Conservation (phyloP, 1,140 invertebrate species). For the Thaumatotibia leucotreta region DNA sequence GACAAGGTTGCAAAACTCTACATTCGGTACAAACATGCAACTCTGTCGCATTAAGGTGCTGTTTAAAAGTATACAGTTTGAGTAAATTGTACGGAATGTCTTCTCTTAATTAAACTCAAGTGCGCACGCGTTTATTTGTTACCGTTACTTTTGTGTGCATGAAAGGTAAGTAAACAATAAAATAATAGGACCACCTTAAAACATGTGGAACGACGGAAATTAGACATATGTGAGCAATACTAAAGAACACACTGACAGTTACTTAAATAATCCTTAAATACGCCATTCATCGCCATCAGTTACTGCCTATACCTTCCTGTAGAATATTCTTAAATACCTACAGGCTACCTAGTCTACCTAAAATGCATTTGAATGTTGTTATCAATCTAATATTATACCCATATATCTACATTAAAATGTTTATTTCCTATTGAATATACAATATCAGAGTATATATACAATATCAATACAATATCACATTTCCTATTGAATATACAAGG, state of each 20-base stretch:
- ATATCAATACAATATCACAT: too few relatives aligned
- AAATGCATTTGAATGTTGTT: too few relatives aligned
- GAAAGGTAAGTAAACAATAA: background rate
- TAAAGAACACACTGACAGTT: background rate
- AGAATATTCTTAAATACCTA: too few relatives aligned
- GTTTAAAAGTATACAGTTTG: constrained; percentile 3
- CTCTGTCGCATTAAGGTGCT: background rate
- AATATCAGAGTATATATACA: too few relatives aligned
- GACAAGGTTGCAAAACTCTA: constrained; percentile 18
- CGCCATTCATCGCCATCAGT: background rate
- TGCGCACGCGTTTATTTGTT: background rate
- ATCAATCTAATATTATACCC: too few relatives aligned
- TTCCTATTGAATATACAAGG: too few relatives aligned
- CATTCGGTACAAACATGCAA: background rate
- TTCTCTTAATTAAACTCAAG: background rate
- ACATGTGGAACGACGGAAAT: background rate
- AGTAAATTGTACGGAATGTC: constrained; percentile 5
- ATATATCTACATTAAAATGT: too few relatives aligned
- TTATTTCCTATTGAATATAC: too few relatives aligned
- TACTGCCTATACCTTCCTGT: too few relatives aligned
- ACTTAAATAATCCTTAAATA: too few relatives aligned
- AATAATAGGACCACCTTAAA: background rate
- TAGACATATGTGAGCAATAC: background rate
- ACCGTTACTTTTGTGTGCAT: background rate
- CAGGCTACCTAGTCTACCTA: too few relatives aligned